Conservation (phyloP, 2,797 vertebrate genomes). For the Holocentrus rufus region DNA sequence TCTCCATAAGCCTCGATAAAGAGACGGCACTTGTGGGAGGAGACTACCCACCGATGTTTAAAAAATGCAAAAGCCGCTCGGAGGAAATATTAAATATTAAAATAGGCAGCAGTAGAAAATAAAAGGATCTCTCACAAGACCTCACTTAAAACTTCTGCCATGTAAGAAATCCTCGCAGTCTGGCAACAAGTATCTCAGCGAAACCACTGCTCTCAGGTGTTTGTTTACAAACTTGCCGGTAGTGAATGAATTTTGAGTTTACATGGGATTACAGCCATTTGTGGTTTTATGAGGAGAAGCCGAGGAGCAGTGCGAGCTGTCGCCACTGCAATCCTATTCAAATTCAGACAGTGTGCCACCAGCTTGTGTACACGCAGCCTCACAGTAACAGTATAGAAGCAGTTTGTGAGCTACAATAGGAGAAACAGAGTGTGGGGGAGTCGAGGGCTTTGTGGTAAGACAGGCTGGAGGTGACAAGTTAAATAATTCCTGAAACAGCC, state of each 20-base stretch:
- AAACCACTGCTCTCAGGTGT: conserved; percentile 25
- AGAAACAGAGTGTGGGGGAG: too few relatives aligned
- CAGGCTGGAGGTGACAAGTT: too few relatives aligned
- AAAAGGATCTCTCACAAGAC: conserved; percentile 29
- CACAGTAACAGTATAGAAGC: neutral
- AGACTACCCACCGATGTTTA: neutral
- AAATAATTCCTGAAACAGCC: too few relatives aligned
- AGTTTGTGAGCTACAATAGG: too few relatives aligned
- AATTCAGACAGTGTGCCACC: neutral
- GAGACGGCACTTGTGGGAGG: too few relatives aligned
- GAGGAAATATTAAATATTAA: neutral
- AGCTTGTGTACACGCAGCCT: conserved; percentile 12
- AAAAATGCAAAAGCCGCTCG: neutral
- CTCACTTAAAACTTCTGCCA: conserved; percentile 33
- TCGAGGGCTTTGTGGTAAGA: too few relatives aligned
- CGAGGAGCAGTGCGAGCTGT: conserved; percentile 15
- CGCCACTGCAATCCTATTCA: conserved; percentile 8
- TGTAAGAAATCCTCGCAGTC: conserved; percentile 41
- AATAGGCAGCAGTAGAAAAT: conserved; percentile 14
- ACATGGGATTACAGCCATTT: conserved; percentile 16
- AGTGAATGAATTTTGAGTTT: conserved; percentile 30
- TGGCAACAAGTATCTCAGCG: conserved; percentile 36
- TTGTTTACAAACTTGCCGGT: conserved; percentile 43
- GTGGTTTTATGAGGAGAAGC: conserved; percentile 19
- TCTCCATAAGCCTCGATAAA: neutral